Evolutionary conservation across 2,888 invertebrate species (phyloP), one percentile per base, ranked within the genome.

Genomic region (Drosophila cognata): DNA sequence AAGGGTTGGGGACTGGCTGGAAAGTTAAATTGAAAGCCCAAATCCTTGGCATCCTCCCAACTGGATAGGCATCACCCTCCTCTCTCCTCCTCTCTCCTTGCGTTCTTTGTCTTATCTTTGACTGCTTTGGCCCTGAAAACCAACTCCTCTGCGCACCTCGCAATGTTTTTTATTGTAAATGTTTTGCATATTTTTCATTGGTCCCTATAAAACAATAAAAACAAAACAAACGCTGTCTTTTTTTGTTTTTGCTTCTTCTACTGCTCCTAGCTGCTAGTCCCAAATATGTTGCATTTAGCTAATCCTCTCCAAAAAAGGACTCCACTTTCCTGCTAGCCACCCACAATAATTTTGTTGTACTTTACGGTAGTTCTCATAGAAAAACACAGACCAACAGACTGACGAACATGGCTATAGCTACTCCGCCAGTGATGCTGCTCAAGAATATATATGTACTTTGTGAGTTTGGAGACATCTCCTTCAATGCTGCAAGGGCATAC

Each of bases 171-270:
- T 89, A 90, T 85, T 85, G 87, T 77, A 80, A 88, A 84, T 84
- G 74, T 64, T 84, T 84, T 83, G 89, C 84, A 84, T 84, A 90
- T 85, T 90, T 84, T 83, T 86, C 87, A 86, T 86, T 86, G 84
- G 58, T 58, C 61, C 55, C 63, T 33, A 36, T 38, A 65, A 62
- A 62, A 48, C 65, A 74, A 69, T 61, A 70, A 79, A 68, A 71
- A 64, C 41, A 33, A 57, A 56, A 60, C 51, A 68, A 63, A 60
- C 33, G 51, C 4, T 59, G 7, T 56, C 13, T n/a, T 29, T 48
- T 46, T 18, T 18, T 41, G 7, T 1, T 4, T 31, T 18, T 25
- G 0, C 31, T 46, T 38, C 7, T n/a, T 51, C 11, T 6, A 6
- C 51, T 29, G n/a, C 16, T 62, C 28, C 56, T 50, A 28, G 51